These are phyloP conservation scores for Regulus satrapa DNA, from an alignment of 2,113 vertebrate genomes.

Conservation along the genomic window DNA sequence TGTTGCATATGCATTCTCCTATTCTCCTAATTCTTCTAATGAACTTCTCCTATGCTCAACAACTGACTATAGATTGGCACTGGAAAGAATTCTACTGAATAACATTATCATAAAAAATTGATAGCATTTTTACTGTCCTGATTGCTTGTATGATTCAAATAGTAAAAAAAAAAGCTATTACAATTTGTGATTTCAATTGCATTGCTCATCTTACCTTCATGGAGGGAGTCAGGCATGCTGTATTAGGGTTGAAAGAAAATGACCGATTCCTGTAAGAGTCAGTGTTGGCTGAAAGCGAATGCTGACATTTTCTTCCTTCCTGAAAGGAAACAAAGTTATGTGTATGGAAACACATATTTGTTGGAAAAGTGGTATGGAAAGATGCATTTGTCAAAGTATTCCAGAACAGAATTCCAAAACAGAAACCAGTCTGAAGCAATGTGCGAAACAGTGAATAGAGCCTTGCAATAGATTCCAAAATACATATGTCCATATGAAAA, in stretches of 20 bases:
- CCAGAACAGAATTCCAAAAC: background rate
- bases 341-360: background rate
- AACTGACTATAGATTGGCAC: background rate
- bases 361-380: background rate
- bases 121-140: background rate
- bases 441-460: background rate
- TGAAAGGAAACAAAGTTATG: conserved; percentile 58
- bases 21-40: no score
- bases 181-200: background rate
- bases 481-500: rapidly evolving
- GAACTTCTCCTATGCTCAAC: background rate
- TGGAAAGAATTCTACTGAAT: background rate
- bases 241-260: conserved; percentile 83
- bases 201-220: conserved; percentile 80
- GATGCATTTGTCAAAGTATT: background rate
- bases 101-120: background rate
- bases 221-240: conserved; percentile 81
- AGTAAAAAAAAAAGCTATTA: background rate
- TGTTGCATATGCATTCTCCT: no score
- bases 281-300: conserved; percentile 71
- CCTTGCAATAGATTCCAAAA: background rate
- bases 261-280: conserved; percentile 79
- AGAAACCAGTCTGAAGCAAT: background rate
- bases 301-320: conserved; percentile 88
- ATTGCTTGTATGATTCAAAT: background rate